Base-by-base conservation (phyloP, 2,888 invertebrate genomes). In the Nymphalis polychloros region DNA sequence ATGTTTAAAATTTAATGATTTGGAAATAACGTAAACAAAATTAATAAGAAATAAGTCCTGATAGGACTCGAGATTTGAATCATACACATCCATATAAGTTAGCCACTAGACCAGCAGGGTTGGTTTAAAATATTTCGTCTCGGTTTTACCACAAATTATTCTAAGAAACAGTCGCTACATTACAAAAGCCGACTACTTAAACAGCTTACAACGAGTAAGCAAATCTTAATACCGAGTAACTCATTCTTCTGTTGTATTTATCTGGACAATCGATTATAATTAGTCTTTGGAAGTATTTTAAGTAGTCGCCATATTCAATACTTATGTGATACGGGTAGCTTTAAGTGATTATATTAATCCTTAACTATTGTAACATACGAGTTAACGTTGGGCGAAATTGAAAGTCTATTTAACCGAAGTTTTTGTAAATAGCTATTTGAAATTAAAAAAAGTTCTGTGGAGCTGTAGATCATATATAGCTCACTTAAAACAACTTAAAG, bases 311-410 rank as follows among this genome's bases (percentile, higher is more conserved):
- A 27, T 8, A 49, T 19, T 31, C 48, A 49, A 31, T 27, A 48
- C 20, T 62, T 35, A 23, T 61, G 50, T 62, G 53, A 63, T 16
- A 63, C 53, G 23, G 63, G 63, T 46, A 63, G 63, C 63, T 55
- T 49, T 41, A 13, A 19, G 20, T 35, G 31, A 16, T 31, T 49
- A 19, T 52, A 52, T n/a, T 41, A 41, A 13, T 41, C 41, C 41
- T 41, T 13, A 13, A 3, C 41, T 13, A 3, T 41, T 41, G 10
- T 41, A 41, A 13, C 41, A 13, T 41, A 41, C 13, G 20, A 20
- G 20, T 20, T 50, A 10, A 20, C 10, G 19, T 19, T 50, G 20
- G 13, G 41, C 13, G 17, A 49, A 61, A 61, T 35, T 31, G 27
- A 10, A 57, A 57, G 41, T 35, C 8, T 57, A 10, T 57, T 57